Percentiles rank a stretch among this genome's conserved stretches.
phyloP scores from a whole-genome alignment of 2,888 invertebrate genomes.

The Phasia obesa region DNA sequence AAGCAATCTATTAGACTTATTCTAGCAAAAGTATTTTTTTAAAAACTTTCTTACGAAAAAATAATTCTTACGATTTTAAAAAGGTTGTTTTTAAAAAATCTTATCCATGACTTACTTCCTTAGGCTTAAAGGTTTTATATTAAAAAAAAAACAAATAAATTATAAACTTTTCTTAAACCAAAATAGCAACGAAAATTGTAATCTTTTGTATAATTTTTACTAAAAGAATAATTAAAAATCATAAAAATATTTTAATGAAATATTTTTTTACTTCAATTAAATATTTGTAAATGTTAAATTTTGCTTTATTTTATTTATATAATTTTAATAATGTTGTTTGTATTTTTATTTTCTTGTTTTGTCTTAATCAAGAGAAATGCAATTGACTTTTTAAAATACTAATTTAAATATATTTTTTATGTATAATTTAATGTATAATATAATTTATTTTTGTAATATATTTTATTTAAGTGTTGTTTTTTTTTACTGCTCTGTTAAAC shows the following conservation, averaged over 20 bases:
- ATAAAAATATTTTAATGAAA: slow-evolving; percentile 3
- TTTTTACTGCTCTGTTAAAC: slow-evolving; percentile 44
- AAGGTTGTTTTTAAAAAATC: too few relatives aligned
- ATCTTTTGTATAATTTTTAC: background rate
- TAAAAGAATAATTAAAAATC: background rate
- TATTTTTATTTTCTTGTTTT: slow-evolving; percentile 47
- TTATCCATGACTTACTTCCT: too few relatives aligned
- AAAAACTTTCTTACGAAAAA: background rate
- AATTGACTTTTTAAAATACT: slow-evolving; percentile 71
- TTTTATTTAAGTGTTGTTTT: slow-evolving; percentile 69
- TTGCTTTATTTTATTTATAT: slow-evolving; percentile 27
- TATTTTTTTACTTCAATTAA: background rate
- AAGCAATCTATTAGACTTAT: too few relatives aligned
- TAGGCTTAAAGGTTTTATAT: too few relatives aligned
- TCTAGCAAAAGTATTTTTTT: too few relatives aligned
- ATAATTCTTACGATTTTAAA: background rate
- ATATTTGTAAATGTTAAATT: slow-evolving; percentile 25
- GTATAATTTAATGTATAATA: slow-evolving; percentile 58
- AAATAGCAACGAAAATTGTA: background rate
- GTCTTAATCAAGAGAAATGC: slow-evolving; percentile 70
- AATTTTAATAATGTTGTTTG: background rate
- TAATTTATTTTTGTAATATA: slow-evolving; percentile 49
- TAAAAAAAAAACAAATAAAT: background rate
- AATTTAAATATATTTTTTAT: slow-evolving; percentile 64
- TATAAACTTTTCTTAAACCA: too few relatives aligned